Conservation (phyloP, 2,888 invertebrate species). For the Idaea biselata region DNA sequence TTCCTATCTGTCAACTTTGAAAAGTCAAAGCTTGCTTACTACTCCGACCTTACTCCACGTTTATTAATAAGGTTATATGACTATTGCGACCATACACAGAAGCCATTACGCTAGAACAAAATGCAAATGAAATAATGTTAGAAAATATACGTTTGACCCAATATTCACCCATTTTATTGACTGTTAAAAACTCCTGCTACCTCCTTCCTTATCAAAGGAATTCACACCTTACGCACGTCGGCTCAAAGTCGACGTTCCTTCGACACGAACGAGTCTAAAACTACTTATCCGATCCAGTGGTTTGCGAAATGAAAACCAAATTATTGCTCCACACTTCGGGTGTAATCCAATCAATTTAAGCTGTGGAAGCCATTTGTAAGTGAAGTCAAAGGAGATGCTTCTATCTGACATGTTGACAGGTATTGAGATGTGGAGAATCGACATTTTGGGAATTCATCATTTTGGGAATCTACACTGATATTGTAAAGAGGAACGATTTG, state of each 20-base stretch:
- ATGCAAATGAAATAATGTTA: neutral
- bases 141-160: neutral
- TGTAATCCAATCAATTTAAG: neutral
- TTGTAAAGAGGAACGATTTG: too few species aligned
- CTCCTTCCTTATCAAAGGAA: neutral
- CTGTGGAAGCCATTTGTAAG: neutral
- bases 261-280: neutral
- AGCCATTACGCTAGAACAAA: neutral
- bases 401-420: neutral
- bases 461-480: too few species aligned
- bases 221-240: neutral
- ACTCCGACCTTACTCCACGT: too few species aligned
- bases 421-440: neutral
- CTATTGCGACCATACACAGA: too few species aligned
- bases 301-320: constrained; percentile 1
- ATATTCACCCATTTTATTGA: neutral
- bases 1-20: too few species aligned
- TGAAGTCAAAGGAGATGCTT: neutral
- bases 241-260: neutral
- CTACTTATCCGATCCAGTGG: neutral
- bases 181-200: neutral
- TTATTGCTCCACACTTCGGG: neutral
- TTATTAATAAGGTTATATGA: too few species aligned
- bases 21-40: too few species aligned
- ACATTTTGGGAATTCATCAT: too few species aligned